These are phyloP conservation scores for Lateolabrax maculatus DNA, from an alignment of 2,797 vertebrate genomes.

Conservation along the genomic window DNA sequence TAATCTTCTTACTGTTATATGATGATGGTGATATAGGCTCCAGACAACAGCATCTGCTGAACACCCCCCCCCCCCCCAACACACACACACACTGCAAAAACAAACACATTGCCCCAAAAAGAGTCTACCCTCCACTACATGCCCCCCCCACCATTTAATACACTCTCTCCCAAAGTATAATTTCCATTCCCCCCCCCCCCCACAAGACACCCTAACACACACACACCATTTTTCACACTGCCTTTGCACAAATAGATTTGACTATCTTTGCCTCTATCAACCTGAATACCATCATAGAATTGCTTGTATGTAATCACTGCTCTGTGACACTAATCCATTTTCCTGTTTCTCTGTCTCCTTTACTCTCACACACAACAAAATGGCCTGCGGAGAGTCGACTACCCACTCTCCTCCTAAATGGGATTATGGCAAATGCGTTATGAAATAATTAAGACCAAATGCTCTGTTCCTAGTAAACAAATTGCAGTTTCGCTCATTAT, in stretches of 20 bases:
- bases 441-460: conserved; percentile 55
- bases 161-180: not conserved
- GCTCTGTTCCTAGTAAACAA: conserved; percentile 20
- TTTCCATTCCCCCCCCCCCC: not conserved
- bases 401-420: conserved; percentile 24
- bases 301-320: conserved; percentile 25
- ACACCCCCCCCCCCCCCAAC: not conserved
- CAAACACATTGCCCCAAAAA: not conserved
- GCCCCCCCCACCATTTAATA: not conserved
- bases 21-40: conserved; percentile 57
- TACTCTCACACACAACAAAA: conserved; percentile 37
- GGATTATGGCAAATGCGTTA: conserved; percentile 49
- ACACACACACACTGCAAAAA: conserved; percentile 8
- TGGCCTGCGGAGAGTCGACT: conserved; percentile 8
- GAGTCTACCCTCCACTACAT: not conserved
- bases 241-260: conserved; percentile 5
- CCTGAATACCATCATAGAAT: conserved; percentile 17
- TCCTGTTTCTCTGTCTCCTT: conserved; percentile 9
- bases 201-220: not conserved
- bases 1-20: conserved; percentile 72
- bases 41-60: conserved; percentile 71
- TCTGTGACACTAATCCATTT: conserved; percentile 43
- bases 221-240: not conserved
- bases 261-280: not conserved
- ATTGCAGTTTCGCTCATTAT: conserved; percentile 22